Evolutionary conservation across 2,113 vertebrate genomes (phyloP).

Genomic region (Hippocampus mohnikei): DNA sequence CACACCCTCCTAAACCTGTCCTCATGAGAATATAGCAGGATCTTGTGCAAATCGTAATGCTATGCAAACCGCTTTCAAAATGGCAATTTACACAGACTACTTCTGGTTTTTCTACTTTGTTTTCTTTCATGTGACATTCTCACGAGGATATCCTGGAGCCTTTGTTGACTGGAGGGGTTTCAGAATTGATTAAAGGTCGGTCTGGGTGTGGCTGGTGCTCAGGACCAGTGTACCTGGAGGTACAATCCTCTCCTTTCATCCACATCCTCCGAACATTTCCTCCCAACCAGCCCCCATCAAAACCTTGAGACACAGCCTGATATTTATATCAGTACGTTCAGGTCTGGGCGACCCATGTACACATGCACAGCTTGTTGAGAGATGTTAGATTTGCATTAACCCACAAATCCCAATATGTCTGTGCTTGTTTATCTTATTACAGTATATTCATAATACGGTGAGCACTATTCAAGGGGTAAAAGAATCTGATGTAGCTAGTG

Average conservation of each 20-base stretch:
- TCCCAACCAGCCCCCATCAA: constrained; percentile 2
- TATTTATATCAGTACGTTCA: constrained; percentile 29
- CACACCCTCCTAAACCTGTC: neutral
- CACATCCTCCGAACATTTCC: constrained; percentile 43
- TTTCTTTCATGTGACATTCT: neutral
- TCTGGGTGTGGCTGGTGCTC: constrained; percentile 38
- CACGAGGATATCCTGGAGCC: neutral
- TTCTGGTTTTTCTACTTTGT: no score
- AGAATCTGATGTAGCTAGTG: no score
- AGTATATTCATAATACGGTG: no score
- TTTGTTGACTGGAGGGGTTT: constrained; percentile 44
- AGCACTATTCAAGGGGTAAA: no score
- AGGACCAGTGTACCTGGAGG: constrained; percentile 27
- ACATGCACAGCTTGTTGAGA: constrained; percentile 12
- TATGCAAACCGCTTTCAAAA: neutral
- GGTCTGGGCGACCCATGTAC: constrained; percentile 12
- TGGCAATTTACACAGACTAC: neutral
- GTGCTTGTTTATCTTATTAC: neutral
- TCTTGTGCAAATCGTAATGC: neutral
- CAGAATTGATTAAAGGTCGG: constrained; percentile 68
- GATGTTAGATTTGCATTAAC: constrained; percentile 17
- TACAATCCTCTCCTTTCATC: constrained; percentile 71
- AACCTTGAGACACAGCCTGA: constrained; percentile 27
- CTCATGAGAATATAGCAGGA: neutral
- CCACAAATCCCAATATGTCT: neutral